These are phyloP conservation scores for Potorous gilbertii DNA, from an alignment of 2,797 vertebrate genomes.

Conservation along the genomic window DNA sequence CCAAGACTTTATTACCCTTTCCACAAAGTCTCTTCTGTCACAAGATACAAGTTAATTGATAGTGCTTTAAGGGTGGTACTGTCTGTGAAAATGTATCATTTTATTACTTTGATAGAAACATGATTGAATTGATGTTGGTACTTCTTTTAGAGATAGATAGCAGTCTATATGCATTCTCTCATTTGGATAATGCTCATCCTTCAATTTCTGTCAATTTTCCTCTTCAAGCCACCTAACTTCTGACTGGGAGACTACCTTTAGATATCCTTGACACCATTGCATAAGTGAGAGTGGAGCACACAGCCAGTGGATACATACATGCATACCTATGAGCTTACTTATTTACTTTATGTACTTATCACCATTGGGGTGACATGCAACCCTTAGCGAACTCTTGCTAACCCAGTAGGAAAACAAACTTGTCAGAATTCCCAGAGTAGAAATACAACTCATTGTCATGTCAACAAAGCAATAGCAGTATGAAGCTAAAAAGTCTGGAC, in stretches of 20 bases:
- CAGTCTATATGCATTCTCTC: not conserved
- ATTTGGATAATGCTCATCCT: not conserved
- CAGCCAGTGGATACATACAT: not conserved
- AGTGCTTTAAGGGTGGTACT: not conserved
- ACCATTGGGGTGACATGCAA: not conserved
- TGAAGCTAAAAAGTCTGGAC: not conserved
- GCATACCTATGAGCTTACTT: not conserved
- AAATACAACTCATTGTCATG: conserved; percentile 22
- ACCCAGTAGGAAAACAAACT: conserved; percentile 2
- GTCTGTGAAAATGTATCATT: not conserved
- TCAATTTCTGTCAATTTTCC: not conserved
- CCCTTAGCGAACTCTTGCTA: not conserved
- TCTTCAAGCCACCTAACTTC: not conserved
- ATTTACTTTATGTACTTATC: not conserved
- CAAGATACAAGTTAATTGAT: not conserved
- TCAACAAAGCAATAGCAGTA: conserved; percentile 9
- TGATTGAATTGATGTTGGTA: conserved; percentile 5
- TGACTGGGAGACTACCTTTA: not conserved
- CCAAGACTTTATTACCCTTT: not conserved
- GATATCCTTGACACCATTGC: not conserved
- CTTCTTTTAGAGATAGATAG: not conserved
- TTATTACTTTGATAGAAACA: not conserved
- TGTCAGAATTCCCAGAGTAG: conserved; percentile 40
- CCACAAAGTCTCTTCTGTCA: not conserved
- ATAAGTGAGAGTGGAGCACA: not conserved